Conservation (phyloP, 2,888 invertebrate genomes). For the Drosophila kambysellisi region DNA sequence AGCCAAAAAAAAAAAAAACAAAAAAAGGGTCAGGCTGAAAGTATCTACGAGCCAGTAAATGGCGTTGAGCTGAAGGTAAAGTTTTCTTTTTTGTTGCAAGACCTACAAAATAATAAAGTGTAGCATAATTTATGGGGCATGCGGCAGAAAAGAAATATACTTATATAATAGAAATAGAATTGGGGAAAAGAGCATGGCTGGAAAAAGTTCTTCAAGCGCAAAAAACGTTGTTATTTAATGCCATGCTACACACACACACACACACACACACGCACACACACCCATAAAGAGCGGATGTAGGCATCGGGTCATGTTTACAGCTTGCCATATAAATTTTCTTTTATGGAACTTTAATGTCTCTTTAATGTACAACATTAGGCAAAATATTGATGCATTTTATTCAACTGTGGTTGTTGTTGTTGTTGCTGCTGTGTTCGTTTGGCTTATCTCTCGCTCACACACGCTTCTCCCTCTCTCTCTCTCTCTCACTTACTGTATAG, state of each 20-base stretch:
- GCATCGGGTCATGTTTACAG: constrained; percentile 34
- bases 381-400: constrained; percentile 60
- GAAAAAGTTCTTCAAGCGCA: constrained; percentile 55
- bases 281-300: constrained; percentile 7
- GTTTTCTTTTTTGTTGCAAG: constrained; percentile 16
- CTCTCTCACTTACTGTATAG: not conserved
- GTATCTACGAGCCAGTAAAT: constrained; percentile 39
- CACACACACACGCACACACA: constrained; percentile 30
- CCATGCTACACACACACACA: constrained; percentile 12
- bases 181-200: constrained; percentile 18
- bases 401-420: not conserved
- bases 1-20: not conserved
- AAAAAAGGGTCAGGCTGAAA: constrained; percentile 45
- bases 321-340: constrained; percentile 59
- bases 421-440: not conserved
- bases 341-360: constrained; percentile 70
- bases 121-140: constrained; percentile 58
- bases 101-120: constrained; percentile 60
- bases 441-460: not conserved
- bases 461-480: not conserved
- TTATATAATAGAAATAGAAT: constrained; percentile 23
- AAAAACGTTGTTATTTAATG: constrained; percentile 63
- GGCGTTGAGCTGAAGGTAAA: constrained; percentile 40
- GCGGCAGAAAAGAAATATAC: constrained; percentile 19
- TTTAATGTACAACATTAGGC: constrained; percentile 56